Conservation (phyloP, 2,888 invertebrate genomes). For the Therioaphis trifolii region DNA sequence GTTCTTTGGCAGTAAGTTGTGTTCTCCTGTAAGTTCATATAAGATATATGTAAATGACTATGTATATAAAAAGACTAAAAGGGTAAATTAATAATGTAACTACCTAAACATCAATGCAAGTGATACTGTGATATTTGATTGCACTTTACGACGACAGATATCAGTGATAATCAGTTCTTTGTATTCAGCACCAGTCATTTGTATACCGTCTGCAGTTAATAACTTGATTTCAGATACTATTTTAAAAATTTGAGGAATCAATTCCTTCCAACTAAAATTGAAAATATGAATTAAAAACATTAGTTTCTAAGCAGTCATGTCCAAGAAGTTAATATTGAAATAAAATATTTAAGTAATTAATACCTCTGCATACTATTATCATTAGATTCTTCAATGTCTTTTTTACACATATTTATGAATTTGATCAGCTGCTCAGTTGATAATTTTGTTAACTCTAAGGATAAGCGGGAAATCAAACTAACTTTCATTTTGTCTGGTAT, state of each 20-base stretch:
- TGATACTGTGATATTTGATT: slow-evolving; percentile 73
- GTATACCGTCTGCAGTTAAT: slow-evolving; percentile 73
- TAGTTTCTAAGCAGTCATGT: slow-evolving; percentile 14
- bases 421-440: slow-evolving; percentile 71
- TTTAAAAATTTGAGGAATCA: slow-evolving; percentile 75
- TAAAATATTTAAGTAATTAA: slow-evolving; percentile 66
- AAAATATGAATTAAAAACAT: no score
- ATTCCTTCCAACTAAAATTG: slow-evolving; percentile 75
- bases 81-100: slow-evolving; percentile 65
- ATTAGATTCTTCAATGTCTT: slow-evolving; percentile 70
- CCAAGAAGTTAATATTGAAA: background rate
- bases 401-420: slow-evolving; percentile 73
- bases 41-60: background rate
- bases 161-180: slow-evolving; percentile 74
- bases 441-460: slow-evolving; percentile 71
- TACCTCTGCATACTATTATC: slow-evolving; percentile 71
- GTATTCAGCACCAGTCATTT: slow-evolving; percentile 74
- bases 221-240: slow-evolving; percentile 71
- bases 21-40: slow-evolving; percentile 71
- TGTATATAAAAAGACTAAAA: background rate
- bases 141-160: slow-evolving; percentile 75
- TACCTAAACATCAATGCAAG: slow-evolving; percentile 78
- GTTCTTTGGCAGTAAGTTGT: slow-evolving; percentile 73
- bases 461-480: slow-evolving; percentile 71
- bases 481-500: slow-evolving; percentile 69